Evolutionary conservation across 2,888 invertebrate genomes (phyloP).

Genomic region (Ametastegia equiseti): DNA sequence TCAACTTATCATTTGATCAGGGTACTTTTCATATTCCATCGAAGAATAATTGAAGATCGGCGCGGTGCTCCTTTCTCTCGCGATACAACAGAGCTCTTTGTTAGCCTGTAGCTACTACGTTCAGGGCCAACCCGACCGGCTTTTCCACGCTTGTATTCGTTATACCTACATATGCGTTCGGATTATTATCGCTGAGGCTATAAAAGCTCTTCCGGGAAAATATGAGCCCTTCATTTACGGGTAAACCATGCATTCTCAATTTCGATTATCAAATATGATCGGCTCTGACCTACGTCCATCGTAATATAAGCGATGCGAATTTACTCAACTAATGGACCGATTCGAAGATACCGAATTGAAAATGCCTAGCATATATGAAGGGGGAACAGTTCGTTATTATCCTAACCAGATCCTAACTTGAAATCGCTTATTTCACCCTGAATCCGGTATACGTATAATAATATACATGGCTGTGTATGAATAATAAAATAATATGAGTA

Average conservation of each 20-base stretch:
- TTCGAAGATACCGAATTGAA: background rate
- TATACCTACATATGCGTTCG: too few species aligned
- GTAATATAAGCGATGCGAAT: background rate
- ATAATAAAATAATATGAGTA: background rate
- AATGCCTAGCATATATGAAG: background rate
- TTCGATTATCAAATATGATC: background rate
- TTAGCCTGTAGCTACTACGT: background rate
- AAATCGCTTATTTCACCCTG: too few species aligned
- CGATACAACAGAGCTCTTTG: conserved; percentile 36
- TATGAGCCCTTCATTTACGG: background rate
- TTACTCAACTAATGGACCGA: background rate
- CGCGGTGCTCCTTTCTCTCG: conserved; percentile 2
- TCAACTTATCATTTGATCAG: conserved; percentile 1
- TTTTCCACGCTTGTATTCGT: too few species aligned
- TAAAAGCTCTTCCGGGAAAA: background rate
- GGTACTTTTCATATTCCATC: background rate
- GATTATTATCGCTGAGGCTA: background rate
- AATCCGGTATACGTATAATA: too few species aligned
- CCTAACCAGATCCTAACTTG: too few species aligned
- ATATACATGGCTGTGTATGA: too few species aligned
- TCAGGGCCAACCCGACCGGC: background rate
- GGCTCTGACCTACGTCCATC: too few species aligned
- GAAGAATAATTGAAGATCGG: background rate
- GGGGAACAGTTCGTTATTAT: too few species aligned
- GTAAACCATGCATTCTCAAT: background rate